Base-by-base conservation (phyloP, 2,113 vertebrate genomes). In the Podarcis raffonei region DNA sequence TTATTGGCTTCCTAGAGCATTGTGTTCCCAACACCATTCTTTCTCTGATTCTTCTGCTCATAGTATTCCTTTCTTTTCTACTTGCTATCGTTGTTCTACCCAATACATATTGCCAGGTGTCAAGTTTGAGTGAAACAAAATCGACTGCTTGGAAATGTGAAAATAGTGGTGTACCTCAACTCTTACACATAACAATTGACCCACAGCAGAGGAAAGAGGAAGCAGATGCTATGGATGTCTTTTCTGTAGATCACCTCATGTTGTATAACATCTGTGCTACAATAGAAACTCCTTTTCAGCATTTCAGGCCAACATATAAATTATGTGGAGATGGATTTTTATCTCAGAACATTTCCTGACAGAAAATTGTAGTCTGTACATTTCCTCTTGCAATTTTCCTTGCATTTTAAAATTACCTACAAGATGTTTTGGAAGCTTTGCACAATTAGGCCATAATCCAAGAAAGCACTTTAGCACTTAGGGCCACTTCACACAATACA, bases 381-480 rank as follows among this genome's bases (percentile, higher is more conserved):
- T 84, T 79, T 89, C 68, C 75, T 84, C 30, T 69, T 59, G 0
- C 18, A 3, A 1, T 81, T 57, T 90, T 87, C 75, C 87, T 81
- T 81, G 83, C 7, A 74, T 82, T 87, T 62, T 82, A 85, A 65
- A 89, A 84, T 39, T 90, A 9, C 37, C 57, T n/a, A 4, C n/a
- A 16, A 68, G 6, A 71, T 48, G 53, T 74, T 90, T 90, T 22
- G 85, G 65, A 81, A 86, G 85, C 3, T 30, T 4, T 48, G 18
- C 35, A 71, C 76, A 42, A 79, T 87, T 77, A 83, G 87, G 90
- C 75, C 84, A 32, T 89, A n/a, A 30, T 91, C 77, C 81, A 88
- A 62, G 53, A 89, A 89, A 83, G 71, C 81, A 79, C 27, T 83
- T 0, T 89, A 83, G 79, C 74, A 69, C 25, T 81, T 0, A 0